phyloP scores from a whole-genome alignment of 2,888 invertebrate genomes.

The Leucania comma region DNA sequence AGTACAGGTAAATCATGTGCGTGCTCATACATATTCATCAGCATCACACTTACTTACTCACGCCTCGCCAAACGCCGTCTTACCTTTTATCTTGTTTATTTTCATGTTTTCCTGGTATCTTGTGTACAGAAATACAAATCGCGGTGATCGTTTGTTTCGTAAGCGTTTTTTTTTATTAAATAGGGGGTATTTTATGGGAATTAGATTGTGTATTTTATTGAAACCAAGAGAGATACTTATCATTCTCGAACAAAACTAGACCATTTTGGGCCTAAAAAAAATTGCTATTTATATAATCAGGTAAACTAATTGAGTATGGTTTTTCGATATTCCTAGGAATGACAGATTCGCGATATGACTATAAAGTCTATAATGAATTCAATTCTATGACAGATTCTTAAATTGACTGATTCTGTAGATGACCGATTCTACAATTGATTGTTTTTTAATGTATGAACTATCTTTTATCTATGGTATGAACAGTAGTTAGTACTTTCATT shows the following conservation, averaged over 20 bases:
- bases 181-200: not conserved
- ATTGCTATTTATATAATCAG: no score
- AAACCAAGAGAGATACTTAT: not conserved
- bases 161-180: not conserved
- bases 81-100: slow-evolving; percentile 60
- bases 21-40: slow-evolving; percentile 81
- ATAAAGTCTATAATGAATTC: no score
- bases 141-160: not conserved
- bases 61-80: slow-evolving; percentile 58
- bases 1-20: slow-evolving; percentile 74
- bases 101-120: slow-evolving; percentile 40
- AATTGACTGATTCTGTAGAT: no score
- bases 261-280: not conserved
- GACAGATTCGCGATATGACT: no score
- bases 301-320: no score
- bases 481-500: no score
- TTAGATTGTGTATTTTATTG: not conserved
- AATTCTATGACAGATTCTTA: no score
- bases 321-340: no score
- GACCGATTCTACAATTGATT: no score
- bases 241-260: not conserved
- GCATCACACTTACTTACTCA: slow-evolving; percentile 60
- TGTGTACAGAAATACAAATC: not conserved
- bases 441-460: no score
- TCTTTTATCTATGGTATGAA: no score